Conservation (phyloP, 1,140 invertebrate genomes). For the Mactra quadrangularis region DNA sequence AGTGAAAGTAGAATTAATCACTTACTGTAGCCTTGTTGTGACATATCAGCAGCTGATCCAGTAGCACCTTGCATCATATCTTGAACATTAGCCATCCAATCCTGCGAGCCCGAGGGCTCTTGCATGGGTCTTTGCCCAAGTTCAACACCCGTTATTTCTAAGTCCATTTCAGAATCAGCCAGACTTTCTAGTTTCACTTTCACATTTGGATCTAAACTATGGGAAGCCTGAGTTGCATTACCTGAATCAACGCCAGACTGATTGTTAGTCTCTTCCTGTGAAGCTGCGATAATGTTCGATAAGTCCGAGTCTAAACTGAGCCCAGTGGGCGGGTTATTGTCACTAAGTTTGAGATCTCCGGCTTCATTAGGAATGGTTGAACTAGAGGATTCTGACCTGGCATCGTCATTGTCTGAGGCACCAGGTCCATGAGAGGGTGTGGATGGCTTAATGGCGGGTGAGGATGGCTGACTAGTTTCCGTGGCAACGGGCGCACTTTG, state of each 20-base stretch:
- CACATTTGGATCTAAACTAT: conserved; percentile 27
- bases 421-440: not conserved
- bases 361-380: conserved; percentile 50
- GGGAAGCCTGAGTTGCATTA: not conserved
- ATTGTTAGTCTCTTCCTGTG: not conserved
- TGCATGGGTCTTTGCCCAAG: not conserved
- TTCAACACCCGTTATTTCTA: conserved; percentile 52
- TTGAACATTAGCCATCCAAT: conserved; percentile 24
- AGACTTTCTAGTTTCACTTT: conserved; percentile 43
- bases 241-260: not conserved
- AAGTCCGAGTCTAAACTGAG: conserved; percentile 47
- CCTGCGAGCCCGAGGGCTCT: conserved; percentile 28
- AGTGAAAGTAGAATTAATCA: not conserved
- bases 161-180: conserved; percentile 43
- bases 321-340: conserved; percentile 25
- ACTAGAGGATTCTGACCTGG: conserved; percentile 26
- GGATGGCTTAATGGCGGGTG: conserved; percentile 8
- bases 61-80: conserved; percentile 42
- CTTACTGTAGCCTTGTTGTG: conserved; percentile 45
- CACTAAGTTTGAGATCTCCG: conserved; percentile 30
- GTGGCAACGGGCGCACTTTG: not conserved
- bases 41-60: conserved; percentile 18
- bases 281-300: conserved; percentile 37
- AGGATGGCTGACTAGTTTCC: conserved; percentile 30
- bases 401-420: conserved; percentile 33